Evolutionary conservation across 2,888 invertebrate genomes (phyloP).

Genomic region (Ceramica pisi): DNA sequence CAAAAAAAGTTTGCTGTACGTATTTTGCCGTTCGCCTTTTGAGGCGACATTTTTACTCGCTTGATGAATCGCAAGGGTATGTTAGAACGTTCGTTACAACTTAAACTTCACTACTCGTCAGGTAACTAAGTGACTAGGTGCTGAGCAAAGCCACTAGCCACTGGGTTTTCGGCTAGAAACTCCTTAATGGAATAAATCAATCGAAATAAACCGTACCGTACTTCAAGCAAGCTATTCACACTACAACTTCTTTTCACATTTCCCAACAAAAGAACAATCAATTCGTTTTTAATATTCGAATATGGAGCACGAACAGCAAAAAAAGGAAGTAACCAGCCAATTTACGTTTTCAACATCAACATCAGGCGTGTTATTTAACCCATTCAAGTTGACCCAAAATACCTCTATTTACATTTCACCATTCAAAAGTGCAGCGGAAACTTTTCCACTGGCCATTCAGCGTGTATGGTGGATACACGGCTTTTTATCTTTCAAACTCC

Average conservation of each 20-base stretch:
- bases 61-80: no score
- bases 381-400: slow-evolving; percentile 64
- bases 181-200: neutral
- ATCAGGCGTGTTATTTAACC: slow-evolving; percentile 55
- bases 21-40: no score
- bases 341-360: slow-evolving; percentile 47
- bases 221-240: neutral
- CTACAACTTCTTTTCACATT: neutral
- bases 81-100: neutral
- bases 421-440: slow-evolving; percentile 64
- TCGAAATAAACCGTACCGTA: neutral
- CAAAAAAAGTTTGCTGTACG: no score
- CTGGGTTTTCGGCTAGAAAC: neutral
- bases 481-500: slow-evolving; percentile 72
- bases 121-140: neutral
- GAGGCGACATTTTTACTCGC: no score
- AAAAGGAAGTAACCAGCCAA: slow-evolving; percentile 34
- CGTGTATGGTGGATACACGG: slow-evolving; percentile 58
- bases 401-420: slow-evolving; percentile 58
- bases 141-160: neutral
- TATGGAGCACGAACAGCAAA: slow-evolving; percentile 15
- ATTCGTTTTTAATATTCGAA: slow-evolving; percentile 23
- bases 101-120: neutral
- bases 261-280: slow-evolving; percentile 19
- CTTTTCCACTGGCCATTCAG: slow-evolving; percentile 67